phyloP scores from a whole-genome alignment of 2,797 vertebrate genomes.

The Pipistrellus pipistrellus region DNA sequence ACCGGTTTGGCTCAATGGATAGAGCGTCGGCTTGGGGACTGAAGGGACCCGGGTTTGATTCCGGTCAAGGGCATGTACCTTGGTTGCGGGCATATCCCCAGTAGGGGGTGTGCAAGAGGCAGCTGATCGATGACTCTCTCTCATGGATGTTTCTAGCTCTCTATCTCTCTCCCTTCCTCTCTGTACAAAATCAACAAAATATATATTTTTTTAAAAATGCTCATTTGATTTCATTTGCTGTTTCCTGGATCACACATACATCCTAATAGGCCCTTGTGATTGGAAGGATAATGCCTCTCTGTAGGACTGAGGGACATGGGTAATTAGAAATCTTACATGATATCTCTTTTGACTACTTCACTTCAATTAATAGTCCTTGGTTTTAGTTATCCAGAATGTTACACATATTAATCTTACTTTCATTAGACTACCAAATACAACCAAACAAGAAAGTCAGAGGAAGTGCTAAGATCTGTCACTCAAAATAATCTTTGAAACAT shows the following conservation, averaged over 20 bases:
- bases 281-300: not conserved
- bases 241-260: not conserved
- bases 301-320: not conserved
- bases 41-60: too few species aligned
- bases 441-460: not conserved
- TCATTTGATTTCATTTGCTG: not conserved
- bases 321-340: slow-evolving; percentile 2
- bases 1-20: too few species aligned
- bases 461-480: not conserved
- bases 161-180: too few species aligned
- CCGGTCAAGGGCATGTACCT: too few species aligned
- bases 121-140: too few species aligned
- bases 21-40: too few species aligned
- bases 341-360: slow-evolving; percentile 43
- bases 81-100: too few species aligned
- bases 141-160: too few species aligned
- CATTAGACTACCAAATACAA: slow-evolving; percentile 16
- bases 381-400: not conserved
- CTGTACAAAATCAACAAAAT: too few species aligned
- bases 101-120: too few species aligned
- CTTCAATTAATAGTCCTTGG: not conserved
- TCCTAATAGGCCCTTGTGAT: not conserved
- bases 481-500: not conserved
- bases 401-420: not conserved
- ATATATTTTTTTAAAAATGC: too few species aligned